Evolutionary conservation across 2,797 vertebrate species (phyloP), one percentile per base, ranked within the genome.

Genomic region (Gobionotothen gibberifrons): DNA sequence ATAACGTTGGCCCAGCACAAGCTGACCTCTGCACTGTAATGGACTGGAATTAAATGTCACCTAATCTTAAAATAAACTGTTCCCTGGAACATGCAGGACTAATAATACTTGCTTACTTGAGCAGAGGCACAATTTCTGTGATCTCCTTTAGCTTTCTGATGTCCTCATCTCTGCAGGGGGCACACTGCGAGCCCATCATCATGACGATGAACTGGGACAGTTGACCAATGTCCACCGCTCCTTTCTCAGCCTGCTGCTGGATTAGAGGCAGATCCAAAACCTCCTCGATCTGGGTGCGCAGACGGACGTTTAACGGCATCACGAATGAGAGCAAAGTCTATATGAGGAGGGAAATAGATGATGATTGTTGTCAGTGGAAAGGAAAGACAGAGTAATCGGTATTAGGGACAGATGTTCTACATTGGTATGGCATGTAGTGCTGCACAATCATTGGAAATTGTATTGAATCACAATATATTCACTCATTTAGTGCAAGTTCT

Each of bases 221-320:
- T 12, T 92, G 94, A 14, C 94, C 74, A 82, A 99, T 97, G 89
- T 99, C 96, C 16, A 99, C 93, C 3, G 95, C 96, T 21, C 95
- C 89, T 0, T 99, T 98, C 85, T 98, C 96, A 21, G 98, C 97
- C 91, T 99, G 94, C 86, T 99, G 98, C 82, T 97, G 97, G 88
- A 99, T 97, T 53, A 99, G 93, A 1, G 95, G 93, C 79, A 99
- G 92, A 81, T 99, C 98, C 72, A 99, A 93, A 52, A 95, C 95
- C 88, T 98, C 98, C 0, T 95, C 96, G 55, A 99, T 98, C 67
- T 94, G 95, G 78, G 91, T 92, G 79, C 93, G 96, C 85, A 98
- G 88, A 32, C 96, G 96, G 0, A 93, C 94, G 59, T 99, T 97
- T 69, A 94, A 94, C 43, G 96, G 95, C 84, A 97, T 91, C 92